phyloP scores from a whole-genome alignment of 2,888 invertebrate species.

The Mesorhabditis sp. region DNA sequence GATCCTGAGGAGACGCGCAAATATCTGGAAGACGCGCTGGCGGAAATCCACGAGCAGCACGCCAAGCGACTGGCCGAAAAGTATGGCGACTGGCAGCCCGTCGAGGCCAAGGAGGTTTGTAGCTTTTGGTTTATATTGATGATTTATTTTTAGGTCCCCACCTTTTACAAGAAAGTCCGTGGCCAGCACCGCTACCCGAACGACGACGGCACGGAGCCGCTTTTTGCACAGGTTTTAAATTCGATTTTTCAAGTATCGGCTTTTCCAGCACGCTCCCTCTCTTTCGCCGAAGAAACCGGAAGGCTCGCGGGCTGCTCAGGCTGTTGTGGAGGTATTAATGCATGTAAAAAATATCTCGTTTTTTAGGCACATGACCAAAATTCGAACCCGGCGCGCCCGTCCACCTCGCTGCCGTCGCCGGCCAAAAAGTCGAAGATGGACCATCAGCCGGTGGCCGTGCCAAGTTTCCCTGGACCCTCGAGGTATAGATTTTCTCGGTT shows the following conservation, averaged over 20 bases:
- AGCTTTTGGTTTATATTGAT: neutral
- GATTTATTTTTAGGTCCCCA: neutral
- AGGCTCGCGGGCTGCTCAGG: neutral
- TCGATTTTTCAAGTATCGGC: neutral
- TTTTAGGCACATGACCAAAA: too few species aligned
- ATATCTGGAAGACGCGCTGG: neutral
- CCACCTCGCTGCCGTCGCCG: too few species aligned
- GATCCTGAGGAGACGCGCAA: neutral
- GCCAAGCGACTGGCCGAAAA: neutral
- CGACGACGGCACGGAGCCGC: neutral
- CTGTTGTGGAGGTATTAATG: neutral
- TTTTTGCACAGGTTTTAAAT: neutral
- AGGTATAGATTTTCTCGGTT: too few species aligned
- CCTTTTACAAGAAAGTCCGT: conserved; percentile 1
- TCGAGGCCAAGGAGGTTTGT: neutral
- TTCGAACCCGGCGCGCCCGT: too few species aligned
- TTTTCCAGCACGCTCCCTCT: neutral
- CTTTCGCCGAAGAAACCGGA: neutral
- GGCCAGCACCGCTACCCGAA: neutral
- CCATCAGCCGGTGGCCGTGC: too few species aligned
- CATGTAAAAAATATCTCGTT: too few species aligned
- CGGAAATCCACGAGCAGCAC: neutral
- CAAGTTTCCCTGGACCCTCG: too few species aligned
- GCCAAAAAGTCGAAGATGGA: too few species aligned
- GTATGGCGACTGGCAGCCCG: neutral